Percentiles rank a stretch among this genome's conserved stretches.
Evolutionary conservation across 2,888 invertebrate genomes (phyloP).

Genomic region (Lacanobia wlatinum): DNA sequence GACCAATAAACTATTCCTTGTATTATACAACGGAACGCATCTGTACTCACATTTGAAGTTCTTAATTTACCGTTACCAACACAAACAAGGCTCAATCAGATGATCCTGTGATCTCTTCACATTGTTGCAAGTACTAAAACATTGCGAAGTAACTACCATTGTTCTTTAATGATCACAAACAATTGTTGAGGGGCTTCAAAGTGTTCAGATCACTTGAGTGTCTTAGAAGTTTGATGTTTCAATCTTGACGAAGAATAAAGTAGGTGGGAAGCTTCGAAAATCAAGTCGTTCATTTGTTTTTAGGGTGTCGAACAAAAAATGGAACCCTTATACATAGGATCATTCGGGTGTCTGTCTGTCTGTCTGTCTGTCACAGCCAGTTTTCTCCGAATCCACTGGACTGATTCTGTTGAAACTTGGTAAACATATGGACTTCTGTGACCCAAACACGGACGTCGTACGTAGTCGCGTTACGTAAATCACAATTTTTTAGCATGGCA

Average conservation of each 20-base stretch:
- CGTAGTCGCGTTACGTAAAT: too few species aligned
- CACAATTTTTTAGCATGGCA: too few species aligned
- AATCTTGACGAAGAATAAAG: constrained; percentile 11
- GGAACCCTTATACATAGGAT: too few species aligned
- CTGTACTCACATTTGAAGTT: constrained; percentile 12
- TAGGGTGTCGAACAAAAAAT: too few species aligned
- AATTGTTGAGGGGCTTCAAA: not conserved
- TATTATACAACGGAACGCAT: not conserved
- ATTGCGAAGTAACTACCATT: constrained; percentile 13
- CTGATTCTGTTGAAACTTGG: too few species aligned
- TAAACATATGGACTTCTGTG: too few species aligned
- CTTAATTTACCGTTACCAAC: constrained; percentile 11
- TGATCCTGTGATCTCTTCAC: constrained; percentile 15
- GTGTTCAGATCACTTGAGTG: not conserved
- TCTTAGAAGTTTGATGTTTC: constrained; percentile 22
- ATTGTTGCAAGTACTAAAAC: constrained; percentile 3
- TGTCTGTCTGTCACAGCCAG: too few species aligned
- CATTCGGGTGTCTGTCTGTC: too few species aligned
- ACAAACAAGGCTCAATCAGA: not conserved
- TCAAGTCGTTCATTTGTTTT: not conserved
- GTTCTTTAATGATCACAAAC: constrained; percentile 17
- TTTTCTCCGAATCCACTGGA: too few species aligned
- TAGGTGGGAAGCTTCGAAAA: not conserved
- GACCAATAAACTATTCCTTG: not conserved
- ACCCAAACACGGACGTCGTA: too few species aligned